Conservation (phyloP, 2,797 vertebrate genomes). For the Rhinophrynus dorsalis region DNA sequence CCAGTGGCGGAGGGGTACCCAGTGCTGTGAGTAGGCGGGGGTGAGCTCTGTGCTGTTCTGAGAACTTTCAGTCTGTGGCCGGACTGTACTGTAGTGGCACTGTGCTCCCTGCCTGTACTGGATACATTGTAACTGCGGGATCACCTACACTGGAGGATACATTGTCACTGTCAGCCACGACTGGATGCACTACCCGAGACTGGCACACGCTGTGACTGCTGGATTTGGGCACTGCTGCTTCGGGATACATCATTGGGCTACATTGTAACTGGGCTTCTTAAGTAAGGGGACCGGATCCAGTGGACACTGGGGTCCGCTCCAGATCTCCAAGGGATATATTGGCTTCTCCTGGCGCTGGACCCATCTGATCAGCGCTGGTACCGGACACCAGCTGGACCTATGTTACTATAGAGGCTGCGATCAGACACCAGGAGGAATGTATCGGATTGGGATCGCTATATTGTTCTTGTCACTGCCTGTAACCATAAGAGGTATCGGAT, state of each 20-base stretch:
- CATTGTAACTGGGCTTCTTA: neutral
- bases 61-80: neutral
- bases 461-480: constrained; percentile 3
- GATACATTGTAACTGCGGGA: neutral
- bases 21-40: neutral
- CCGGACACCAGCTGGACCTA: neutral
- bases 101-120: neutral
- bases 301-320: too few relatives aligned
- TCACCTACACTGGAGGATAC: neutral
- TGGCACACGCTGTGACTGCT: too few relatives aligned
- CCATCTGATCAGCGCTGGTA: neutral
- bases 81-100: neutral
- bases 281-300: too few relatives aligned
- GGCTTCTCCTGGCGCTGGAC: neutral
- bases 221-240: too few relatives aligned
- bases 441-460: neutral
- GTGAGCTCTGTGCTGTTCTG: neutral
- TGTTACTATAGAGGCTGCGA: constrained; percentile 6
- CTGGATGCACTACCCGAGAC: too few relatives aligned
- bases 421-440: constrained; percentile 6
- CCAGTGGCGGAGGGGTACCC: constrained; percentile 11
- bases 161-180: neutral
- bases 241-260: too few relatives aligned
- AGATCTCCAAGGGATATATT: neutral
- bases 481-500: constrained; percentile 18